Conservation (phyloP, 2,113 vertebrate species). For the Catharus bicknelli region DNA sequence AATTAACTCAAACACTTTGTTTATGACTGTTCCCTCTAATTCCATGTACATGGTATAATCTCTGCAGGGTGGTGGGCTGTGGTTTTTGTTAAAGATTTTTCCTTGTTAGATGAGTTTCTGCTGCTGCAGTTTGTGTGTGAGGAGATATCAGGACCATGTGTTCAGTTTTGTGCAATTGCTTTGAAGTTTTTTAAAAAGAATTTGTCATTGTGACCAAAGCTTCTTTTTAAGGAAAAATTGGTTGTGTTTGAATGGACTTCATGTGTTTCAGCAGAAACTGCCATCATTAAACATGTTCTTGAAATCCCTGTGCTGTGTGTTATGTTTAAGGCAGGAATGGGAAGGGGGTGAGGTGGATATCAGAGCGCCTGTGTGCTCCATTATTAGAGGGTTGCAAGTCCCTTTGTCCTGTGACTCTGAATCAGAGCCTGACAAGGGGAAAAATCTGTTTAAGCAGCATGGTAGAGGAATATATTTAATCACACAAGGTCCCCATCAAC, state of each 20-base stretch:
- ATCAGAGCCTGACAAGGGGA: neutral
- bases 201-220: conserved; percentile 51
- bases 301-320: neutral
- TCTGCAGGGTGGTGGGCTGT: neutral
- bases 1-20: neutral
- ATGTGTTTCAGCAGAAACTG: conserved; percentile 17
- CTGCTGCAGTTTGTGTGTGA: neutral
- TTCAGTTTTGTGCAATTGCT: conserved; percentile 31
- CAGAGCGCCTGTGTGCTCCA: neutral
- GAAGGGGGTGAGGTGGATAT: neutral
- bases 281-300: conserved; percentile 60
- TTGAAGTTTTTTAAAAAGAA: neutral
- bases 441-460: neutral
- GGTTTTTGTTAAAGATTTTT: neutral
- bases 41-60: neutral
- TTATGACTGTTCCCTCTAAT: neutral
- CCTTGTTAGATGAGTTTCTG: neutral
- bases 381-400: neutral
- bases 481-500: neutral
- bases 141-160: neutral
- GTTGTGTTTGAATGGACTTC: neutral
- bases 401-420: neutral
- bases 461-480: neutral
- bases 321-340: neutral
- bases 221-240: neutral